A percentile compares a stretch with the other conserved stretches of the same genome.
Evolutionary conservation across 2,113 vertebrate species (phyloP).

Genomic region (Antechinus flavipes): DNA sequence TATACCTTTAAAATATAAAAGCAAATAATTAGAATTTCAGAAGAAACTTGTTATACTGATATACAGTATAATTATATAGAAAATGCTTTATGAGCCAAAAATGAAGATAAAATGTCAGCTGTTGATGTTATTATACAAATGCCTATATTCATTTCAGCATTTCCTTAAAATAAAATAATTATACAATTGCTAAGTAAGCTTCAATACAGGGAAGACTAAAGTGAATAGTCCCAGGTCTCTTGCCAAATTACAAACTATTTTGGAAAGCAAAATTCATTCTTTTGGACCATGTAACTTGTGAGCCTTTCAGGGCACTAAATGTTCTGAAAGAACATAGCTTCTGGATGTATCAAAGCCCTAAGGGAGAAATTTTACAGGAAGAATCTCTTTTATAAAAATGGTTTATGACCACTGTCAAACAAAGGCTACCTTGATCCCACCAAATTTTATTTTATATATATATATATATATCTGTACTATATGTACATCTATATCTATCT

Average conservation of each 20-base stretch:
- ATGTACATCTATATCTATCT: background rate
- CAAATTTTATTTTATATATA: too few relatives aligned
- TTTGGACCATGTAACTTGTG: conserved; percentile 53
- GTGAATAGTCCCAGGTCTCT: conserved; percentile 20
- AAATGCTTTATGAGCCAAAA: background rate
- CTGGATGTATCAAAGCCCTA: conserved; percentile 3
- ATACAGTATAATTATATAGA: background rate
- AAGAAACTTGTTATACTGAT: background rate
- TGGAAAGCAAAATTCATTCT: conserved; percentile 25
- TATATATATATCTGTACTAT: too few relatives aligned
- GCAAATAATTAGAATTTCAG: background rate
- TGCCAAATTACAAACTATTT: conserved; percentile 59
- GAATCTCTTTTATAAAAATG: conserved; percentile 9
- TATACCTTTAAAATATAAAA: background rate
- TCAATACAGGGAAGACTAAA: background rate
- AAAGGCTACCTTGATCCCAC: background rate
- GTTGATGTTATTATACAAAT: background rate
- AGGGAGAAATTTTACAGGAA: background rate
- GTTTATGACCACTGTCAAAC: conserved; percentile 29
- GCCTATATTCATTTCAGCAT: background rate
- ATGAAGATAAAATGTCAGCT: background rate
- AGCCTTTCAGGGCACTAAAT: conserved; percentile 52
- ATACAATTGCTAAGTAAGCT: background rate
- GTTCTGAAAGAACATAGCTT: conserved; percentile 64
- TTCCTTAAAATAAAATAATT: background rate